Base-by-base conservation (phyloP, 2,113 vertebrate species). In the Natator depressus region DNA sequence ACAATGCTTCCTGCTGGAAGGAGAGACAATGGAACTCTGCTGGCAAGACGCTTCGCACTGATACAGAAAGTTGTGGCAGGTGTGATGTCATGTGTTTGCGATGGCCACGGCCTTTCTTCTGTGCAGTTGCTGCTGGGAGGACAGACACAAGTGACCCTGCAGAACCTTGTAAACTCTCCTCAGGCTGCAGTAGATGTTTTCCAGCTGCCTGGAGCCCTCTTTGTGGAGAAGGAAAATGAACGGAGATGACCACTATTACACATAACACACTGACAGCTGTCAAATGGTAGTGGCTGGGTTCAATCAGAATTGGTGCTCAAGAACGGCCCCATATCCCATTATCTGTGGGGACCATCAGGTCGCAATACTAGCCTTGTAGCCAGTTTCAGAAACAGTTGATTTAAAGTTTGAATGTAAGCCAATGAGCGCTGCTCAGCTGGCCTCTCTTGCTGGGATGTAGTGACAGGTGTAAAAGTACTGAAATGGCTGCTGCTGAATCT, bases 181-280 rank as follows among this genome's bases (percentile, higher is more conserved):
- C n/a, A 72, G n/a, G 27, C 59, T 62, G 59, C 59, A 19, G 5
- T 54, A 54, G 53, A 54, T 6, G 17, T 19, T 54, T 54, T 54
- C 55, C 19, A 10, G 55, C 55, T 59, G 55, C 55, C 10, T 59
- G 29, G 31, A 6, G 29, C 59, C 31, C 29, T 14, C 31, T 62
- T 31, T 62, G 59, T 62, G 59, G 10, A 10, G 50, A 54, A 69
- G 85, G 6, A 51, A 81, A 81, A 19, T n/a, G 19, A 9, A 84
- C 50, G 7, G 72, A 50, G 80, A 9, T 35, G 91, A 25, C 10
- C 25, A 76, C 8, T 75, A 13, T n/a, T 22, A 47, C 2, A 65
- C 16, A 4, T 65, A 0, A 0, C 6, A 31, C 57, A 4, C 14
- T 47, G 25, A 82, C n/a, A 85, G 13, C 5, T 6, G 46, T 1